Percentiles rank a stretch among this genome's conserved stretches.
Evolutionary conservation across 2,888 invertebrate species (phyloP).

Genomic region (Clepsis dumicolana): DNA sequence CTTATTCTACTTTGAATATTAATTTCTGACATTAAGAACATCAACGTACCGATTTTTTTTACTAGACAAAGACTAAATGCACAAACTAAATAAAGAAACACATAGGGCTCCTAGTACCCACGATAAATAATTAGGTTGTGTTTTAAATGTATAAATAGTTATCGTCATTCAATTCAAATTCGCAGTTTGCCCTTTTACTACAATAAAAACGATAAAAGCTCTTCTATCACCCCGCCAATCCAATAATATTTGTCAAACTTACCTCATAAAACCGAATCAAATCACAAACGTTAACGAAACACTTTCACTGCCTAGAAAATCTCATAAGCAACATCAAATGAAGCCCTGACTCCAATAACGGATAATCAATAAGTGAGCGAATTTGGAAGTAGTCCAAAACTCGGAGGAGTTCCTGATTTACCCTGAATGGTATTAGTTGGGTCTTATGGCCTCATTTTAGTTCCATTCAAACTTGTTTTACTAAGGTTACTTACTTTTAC

Average conservation of each 20-base stretch:
- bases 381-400: slow-evolving; percentile 38
- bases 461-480: slow-evolving; percentile 21
- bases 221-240: neutral
- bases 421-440: slow-evolving; percentile 25
- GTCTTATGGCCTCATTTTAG: slow-evolving; percentile 22
- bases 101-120: too few relatives aligned
- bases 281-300: neutral
- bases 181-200: too few relatives aligned
- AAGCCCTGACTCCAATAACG: slow-evolving; percentile 13
- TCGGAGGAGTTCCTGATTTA: slow-evolving; percentile 27
- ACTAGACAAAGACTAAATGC: too few relatives aligned
- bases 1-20: too few relatives aligned
- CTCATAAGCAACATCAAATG: slow-evolving; percentile 5
- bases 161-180: too few relatives aligned
- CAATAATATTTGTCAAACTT: neutral
- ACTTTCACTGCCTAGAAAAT: slow-evolving; percentile 8
- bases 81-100: too few relatives aligned
- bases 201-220: too few relatives aligned
- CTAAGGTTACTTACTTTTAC: slow-evolving; percentile 1
- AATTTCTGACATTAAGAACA: too few relatives aligned
- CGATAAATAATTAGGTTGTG: too few relatives aligned
- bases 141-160: too few relatives aligned
- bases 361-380: slow-evolving; percentile 29
- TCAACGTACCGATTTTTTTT: too few relatives aligned
- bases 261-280: slow-evolving; percentile 1